Evolutionary conservation across 2,888 invertebrate genomes (phyloP), one percentile per base, ranked within the genome.

Genomic region (Cantharis rufa): DNA sequence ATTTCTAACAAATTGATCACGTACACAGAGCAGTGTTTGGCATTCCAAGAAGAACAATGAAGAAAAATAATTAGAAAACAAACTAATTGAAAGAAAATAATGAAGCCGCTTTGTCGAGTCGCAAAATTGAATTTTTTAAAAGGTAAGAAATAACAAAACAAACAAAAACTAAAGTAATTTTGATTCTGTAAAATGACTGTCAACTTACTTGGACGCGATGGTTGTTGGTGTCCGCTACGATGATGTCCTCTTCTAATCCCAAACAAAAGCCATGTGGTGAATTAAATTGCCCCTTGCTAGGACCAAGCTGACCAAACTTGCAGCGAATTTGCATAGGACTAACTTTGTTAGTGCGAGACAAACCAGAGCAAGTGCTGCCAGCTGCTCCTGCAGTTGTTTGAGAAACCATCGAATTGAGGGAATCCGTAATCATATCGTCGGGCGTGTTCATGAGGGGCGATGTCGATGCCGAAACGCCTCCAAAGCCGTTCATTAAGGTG

Each of bases 181-280:
- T n/a, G n/a, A n/a, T n/a, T n/a, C n/a, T n/a, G n/a, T n/a, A n/a
- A n/a, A n/a, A n/a, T n/a, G n/a, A n/a, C n/a, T n/a, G n/a, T n/a
- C 21, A 10, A 71, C 83, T 80, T 86, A 94, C 94, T 89, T 96
- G 96, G 85, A 98, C 96, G 80, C 98, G 94, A 90, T 98, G 98
- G 88, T 98, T 98, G 87, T 98, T 97, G 5, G 98, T 98, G 87
- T 98, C 96, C 63, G 98, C 98, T 18, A 98, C 98, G 84, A 98
- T 95, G 82, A 98, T 98, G 86, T 98, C 98, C 87, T 98, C 98
- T 85, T 98, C 97, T 72, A 94, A 92, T 48, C 98, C 98, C 80
- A 98, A 91, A 86, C 98, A 98, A 88, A 98, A 98, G 68, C 98
- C 98, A 88, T 98, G 98, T 0, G 98, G 98, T 0, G 98, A 98